Evolutionary conservation across 1,140 invertebrate species (phyloP).

Genomic region (Calosoma granatense): DNA sequence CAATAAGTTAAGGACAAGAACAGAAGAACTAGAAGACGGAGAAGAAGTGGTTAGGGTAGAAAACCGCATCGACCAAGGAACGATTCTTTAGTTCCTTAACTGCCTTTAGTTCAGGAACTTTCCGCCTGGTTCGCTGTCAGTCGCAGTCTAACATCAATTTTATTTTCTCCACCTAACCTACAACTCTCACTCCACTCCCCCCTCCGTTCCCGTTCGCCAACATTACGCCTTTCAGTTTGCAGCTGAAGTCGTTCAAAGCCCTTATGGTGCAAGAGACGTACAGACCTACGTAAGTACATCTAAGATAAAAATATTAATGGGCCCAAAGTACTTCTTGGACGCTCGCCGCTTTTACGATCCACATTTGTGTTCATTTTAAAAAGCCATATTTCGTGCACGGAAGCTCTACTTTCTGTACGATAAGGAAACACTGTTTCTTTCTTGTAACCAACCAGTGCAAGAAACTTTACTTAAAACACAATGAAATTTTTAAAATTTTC

Average conservation of each 20-base stretch:
- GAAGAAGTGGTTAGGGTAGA: background rate
- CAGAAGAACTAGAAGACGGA: too few relatives aligned
- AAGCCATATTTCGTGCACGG: background rate
- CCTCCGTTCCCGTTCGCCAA: background rate
- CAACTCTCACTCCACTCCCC: background rate
- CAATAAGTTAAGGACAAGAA: too few relatives aligned
- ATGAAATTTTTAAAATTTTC: too few relatives aligned
- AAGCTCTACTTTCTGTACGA: too few relatives aligned
- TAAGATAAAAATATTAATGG: slow-evolving; percentile 2
- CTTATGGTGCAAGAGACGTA: too few relatives aligned
- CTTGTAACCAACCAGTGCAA: too few relatives aligned
- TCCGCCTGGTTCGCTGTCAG: background rate
- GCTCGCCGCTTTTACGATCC: background rate
- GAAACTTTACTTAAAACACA: too few relatives aligned
- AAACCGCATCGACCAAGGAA: background rate
- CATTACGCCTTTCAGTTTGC: too few relatives aligned
- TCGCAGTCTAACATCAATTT: slow-evolving; percentile 4
- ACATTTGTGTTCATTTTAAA: background rate
- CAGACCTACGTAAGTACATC: background rate
- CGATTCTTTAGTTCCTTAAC: background rate
- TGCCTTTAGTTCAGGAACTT: background rate
- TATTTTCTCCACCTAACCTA: background rate
- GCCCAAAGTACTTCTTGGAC: background rate
- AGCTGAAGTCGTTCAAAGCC: too few relatives aligned
- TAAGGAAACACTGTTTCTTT: too few relatives aligned